These are phyloP conservation scores for Hydrophis major DNA, from an alignment of 2,797 vertebrate genomes.

Conservation along the genomic window DNA sequence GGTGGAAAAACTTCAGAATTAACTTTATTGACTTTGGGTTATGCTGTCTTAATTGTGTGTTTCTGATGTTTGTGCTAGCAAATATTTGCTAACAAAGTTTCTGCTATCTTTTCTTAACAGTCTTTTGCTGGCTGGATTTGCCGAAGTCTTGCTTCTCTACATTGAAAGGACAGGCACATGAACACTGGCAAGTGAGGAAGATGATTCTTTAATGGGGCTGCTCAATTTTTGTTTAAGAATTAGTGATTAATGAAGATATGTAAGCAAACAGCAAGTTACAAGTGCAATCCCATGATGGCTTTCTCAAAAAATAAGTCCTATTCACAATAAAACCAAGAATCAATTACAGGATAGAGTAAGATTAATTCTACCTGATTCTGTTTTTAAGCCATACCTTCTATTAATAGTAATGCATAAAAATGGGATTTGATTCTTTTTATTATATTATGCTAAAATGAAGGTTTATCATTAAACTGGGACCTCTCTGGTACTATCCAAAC, in stretches of 20 bases:
- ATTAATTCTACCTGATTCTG: background rate
- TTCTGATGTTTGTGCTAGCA: background rate
- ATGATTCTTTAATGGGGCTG: background rate
- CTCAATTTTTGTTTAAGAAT: background rate
- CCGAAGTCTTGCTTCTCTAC: constrained; percentile 84
- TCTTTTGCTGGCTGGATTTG: constrained; percentile 77
- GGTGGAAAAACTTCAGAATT: background rate
- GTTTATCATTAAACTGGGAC: background rate
- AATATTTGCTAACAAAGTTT: constrained; percentile 34
- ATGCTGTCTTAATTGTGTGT: background rate
- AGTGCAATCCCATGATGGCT: background rate
- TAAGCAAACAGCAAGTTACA: constrained; percentile 20
- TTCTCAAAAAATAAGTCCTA: background rate
- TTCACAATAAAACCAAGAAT: background rate
- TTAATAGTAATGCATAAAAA: constrained; percentile 40
- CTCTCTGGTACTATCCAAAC: background rate
- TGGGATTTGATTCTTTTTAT: background rate
- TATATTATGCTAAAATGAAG: background rate
- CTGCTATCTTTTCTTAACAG: constrained; percentile 65
- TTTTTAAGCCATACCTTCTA: constrained; percentile 16
- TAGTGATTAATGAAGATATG: constrained; percentile 28
- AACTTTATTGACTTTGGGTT: background rate
- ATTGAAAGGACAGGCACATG: constrained; percentile 70
- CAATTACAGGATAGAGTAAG: background rate
- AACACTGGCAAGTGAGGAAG: constrained; percentile 20